Evolutionary conservation across 2,797 vertebrate genomes (phyloP), one percentile per base, ranked within the genome.

Genomic region (Pogonophryne albipinna): DNA sequence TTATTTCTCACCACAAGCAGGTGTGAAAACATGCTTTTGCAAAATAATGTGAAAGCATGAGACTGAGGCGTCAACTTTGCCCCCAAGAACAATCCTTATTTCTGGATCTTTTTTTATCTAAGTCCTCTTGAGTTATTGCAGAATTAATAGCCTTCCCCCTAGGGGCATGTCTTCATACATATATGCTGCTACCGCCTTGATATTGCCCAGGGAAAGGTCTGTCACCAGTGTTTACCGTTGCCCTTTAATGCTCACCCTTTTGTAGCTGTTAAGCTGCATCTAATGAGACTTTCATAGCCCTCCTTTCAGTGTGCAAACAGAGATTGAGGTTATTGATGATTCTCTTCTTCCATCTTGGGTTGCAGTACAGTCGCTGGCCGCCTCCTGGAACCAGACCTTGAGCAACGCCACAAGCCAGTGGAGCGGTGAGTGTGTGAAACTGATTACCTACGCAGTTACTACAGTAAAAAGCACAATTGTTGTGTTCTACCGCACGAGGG

Each of bases 341-440:
- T 31, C n/a, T 79, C 66, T 85, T 76, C 65, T 57, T 85, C 73
- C 34, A 27, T 38, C 34, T 38, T 79, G 62, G 62, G 1, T 90
- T 92, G 59, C 92, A 95, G 95, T 91, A 3, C 89, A 91, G 66
- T 72, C 90, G 15, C 72, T 91, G 85, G 84, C 83, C 16, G 59
- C 91, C 42, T 58, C 89, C 67, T 92, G 92, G 91, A 94, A 94
- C 91, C 91, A 87, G 27, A 94, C 86, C 44, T 82, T 91, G 74
- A 88, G 53, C 85, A 94, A 94, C 71, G 74, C 78, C 82, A 90
- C 93, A 0, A 84, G 89, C 78, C 85, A 84, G 45, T 89, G 85
- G 83, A 89, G 80, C 71, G 85, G 89, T 91, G 86, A 91, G 90
- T 66, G 74, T 67, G 68, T 68, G 61, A 81, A 87, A 80, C 78